Evolutionary conservation across 2,113 vertebrate species (phyloP), one percentile per base, ranked within the genome.

Genomic region (Oncorhynchus clarkii): DNA sequence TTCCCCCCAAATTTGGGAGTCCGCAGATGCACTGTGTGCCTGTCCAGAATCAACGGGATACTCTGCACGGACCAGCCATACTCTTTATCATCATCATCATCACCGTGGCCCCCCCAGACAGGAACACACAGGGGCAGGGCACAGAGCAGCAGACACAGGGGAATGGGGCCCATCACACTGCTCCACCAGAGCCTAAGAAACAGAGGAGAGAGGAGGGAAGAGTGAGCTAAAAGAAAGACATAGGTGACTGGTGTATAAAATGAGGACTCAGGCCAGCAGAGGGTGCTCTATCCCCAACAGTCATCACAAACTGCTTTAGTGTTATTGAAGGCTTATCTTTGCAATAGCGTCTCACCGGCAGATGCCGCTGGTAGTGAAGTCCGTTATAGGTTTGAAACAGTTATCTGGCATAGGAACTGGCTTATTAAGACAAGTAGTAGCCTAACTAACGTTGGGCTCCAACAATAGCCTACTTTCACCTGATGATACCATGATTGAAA

Each of bases 21-120:
- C 13, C 78, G 81, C 27, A 97, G 93, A 67, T 77, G 85, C 71
- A 95, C 83, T 31, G 94, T 97, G 76, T 89, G 92, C 74, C 88
- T 85, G 0, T 91, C 91, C 76, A 94, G 89, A 67, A 99, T 86
- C 87, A 88, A 79, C 1, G 96, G 97, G 73, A 96, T 81, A 72
- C 88, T 91, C 69, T 90, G 92, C n/a, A 87, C 82, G 71, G 88
- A 92, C 96, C 95, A 97, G 71, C 73, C 89, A 79, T 89, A 86
- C 67, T 87, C 90, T 68, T 91, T 11, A 45, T 11, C 86, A 77
- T 82, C 70, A 16, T 90, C 90, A 54, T 75, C 80, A 67, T 88
- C 82, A 71, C 84, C 85, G 81, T 76, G 90, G 54, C 59, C 77
- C 0, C 24, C 76, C 29, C 72, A 76, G 27, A 82, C 68, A 14